phyloP scores from a whole-genome alignment of 2,888 invertebrate species.

The Xanthia icteritia region DNA sequence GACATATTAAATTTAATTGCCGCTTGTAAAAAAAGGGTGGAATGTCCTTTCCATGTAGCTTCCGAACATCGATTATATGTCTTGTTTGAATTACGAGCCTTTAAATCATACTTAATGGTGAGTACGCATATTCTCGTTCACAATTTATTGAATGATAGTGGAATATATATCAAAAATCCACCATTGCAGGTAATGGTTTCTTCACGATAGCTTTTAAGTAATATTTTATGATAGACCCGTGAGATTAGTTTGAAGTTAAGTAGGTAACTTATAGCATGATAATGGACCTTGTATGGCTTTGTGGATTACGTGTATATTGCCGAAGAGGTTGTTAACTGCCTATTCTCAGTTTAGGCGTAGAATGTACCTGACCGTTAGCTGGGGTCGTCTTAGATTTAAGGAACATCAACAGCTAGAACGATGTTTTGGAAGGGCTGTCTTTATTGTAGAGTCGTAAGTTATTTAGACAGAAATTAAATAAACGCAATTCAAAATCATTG shows the following conservation, averaged over 20 bases:
- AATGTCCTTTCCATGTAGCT: constrained; percentile 77
- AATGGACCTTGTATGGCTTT: constrained; percentile 38
- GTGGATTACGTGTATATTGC: constrained; percentile 48
- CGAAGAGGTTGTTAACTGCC: constrained; percentile 36
- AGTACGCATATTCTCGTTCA: constrained; percentile 85
- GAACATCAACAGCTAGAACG: neutral
- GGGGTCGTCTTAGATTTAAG: constrained; percentile 4
- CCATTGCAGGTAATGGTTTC: constrained; percentile 74
- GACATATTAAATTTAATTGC: constrained; percentile 63
- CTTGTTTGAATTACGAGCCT: constrained; percentile 82
- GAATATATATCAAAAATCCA: constrained; percentile 81
- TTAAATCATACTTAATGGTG: constrained; percentile 88
- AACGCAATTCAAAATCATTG: neutral
- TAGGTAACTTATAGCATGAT: constrained; percentile 48
- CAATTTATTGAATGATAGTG: constrained; percentile 83
- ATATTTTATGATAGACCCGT: constrained; percentile 64
- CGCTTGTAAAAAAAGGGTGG: constrained; percentile 64
- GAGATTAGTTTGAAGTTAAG: constrained; percentile 60
- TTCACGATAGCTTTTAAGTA: constrained; percentile 67
- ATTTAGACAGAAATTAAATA: neutral
- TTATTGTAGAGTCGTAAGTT: neutral
- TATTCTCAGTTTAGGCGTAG: constrained; percentile 33
- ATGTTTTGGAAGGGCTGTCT: neutral
- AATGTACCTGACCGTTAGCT: constrained; percentile 17
- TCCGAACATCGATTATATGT: constrained; percentile 80